These are phyloP conservation scores for Coreius guichenoti DNA, from an alignment of 2,797 vertebrate species.

Conservation along the genomic window DNA sequence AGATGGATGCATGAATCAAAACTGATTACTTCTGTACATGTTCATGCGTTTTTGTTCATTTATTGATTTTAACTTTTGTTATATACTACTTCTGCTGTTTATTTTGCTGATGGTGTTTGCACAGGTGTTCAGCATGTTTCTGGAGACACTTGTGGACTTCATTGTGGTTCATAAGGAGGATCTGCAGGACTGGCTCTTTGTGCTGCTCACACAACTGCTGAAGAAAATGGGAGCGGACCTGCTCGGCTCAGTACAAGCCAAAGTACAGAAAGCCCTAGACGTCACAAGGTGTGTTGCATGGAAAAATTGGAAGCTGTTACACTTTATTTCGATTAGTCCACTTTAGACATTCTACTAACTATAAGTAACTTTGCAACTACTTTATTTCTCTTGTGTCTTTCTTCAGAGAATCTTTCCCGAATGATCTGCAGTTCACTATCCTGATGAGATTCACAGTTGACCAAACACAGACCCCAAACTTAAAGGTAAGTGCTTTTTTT, in stretches of 20 bases:
- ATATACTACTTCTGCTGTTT: neutral
- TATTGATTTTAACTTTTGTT: slow-evolving; percentile 75
- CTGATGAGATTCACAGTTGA: slow-evolving; percentile 99
- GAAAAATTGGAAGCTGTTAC: neutral
- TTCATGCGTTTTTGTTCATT: too few species aligned
- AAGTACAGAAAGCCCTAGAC: slow-evolving; percentile 96
- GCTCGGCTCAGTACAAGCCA: slow-evolving; percentile 96
- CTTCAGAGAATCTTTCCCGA: slow-evolving; percentile 93
- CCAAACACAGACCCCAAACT: slow-evolving; percentile 96
- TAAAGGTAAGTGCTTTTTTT: slow-evolving; percentile 84
- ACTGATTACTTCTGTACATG: neutral
- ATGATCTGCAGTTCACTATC: slow-evolving; percentile 97
- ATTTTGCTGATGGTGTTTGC: slow-evolving; percentile 63
- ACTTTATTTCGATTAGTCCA: neutral
- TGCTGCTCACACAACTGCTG: slow-evolving; percentile 92
- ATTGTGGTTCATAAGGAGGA: slow-evolving; percentile 94
- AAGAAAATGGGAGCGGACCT: slow-evolving; percentile 99
- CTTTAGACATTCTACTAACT: neutral
- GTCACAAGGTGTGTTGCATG: slow-evolving; percentile 85
- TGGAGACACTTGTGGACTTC: slow-evolving; percentile 97
- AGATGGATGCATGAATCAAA: slow-evolving; percentile 15
- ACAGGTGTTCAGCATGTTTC: slow-evolving; percentile 99
- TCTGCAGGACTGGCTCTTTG: slow-evolving; percentile 96
- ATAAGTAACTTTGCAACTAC: neutral
- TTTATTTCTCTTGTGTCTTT: slow-evolving; percentile 50